Conservation (phyloP, 2,797 vertebrate species). For the Pachyuromys duprasi region DNA sequence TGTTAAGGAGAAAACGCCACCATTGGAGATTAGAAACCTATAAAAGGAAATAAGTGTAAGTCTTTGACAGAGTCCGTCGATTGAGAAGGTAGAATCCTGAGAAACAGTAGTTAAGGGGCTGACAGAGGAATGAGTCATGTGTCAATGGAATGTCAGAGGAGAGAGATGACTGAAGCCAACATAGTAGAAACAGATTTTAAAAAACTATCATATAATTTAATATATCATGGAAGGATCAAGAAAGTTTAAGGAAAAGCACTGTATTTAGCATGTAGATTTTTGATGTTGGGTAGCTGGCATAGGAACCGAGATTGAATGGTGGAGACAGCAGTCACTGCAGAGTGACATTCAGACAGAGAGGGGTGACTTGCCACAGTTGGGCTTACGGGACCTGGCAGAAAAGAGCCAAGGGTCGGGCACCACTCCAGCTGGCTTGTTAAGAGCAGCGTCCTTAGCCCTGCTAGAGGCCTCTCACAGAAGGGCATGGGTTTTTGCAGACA, state of each 20-base stretch:
- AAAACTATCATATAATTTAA: background rate
- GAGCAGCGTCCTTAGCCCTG: background rate
- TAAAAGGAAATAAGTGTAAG: constrained; percentile 37
- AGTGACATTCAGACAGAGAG: background rate
- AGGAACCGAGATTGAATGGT: background rate
- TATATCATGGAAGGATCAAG: background rate
- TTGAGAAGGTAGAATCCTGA: constrained; percentile 54
- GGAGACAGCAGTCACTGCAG: background rate
- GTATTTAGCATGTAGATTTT: background rate
- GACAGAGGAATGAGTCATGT: background rate
- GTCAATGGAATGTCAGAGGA: background rate
- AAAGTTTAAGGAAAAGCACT: background rate
- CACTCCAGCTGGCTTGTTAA: background rate
- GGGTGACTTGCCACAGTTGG: background rate
- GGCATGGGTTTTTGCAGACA: background rate
- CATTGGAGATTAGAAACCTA: constrained; percentile 43
- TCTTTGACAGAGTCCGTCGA: constrained; percentile 34
- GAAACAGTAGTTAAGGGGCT: constrained; percentile 19
- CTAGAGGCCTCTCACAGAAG: background rate
- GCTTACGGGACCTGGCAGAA: background rate
- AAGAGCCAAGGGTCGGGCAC: background rate
- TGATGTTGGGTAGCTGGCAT: background rate
- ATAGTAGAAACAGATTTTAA: background rate
- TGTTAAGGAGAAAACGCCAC: constrained; percentile 7
- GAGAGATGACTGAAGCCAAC: constrained; percentile 8